Evolutionary conservation across 2,113 vertebrate genomes (phyloP).

Genomic region (Planiliza haematocheilus): DNA sequence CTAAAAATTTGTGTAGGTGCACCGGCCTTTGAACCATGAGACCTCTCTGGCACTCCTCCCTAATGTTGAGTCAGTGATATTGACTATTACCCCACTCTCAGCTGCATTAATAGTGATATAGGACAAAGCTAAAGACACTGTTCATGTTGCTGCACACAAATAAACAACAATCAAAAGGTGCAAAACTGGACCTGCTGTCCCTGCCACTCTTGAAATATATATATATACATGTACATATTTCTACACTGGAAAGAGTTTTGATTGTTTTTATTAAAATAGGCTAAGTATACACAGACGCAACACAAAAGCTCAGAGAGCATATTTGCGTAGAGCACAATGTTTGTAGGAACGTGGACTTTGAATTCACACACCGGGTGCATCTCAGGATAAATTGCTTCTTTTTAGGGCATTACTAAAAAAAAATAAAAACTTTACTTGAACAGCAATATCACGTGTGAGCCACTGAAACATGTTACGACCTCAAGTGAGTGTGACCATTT

Average conservation of each 20-base stretch:
- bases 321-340: conserved; percentile 63
- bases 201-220: neutral
- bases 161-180: neutral
- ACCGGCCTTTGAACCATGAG: conserved; percentile 67
- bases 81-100: conserved; percentile 40
- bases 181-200: neutral
- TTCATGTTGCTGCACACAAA: neutral
- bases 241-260: neutral
- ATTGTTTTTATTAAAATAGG: neutral
- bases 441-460: too few species aligned
- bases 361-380: conserved; percentile 39
- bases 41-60: conserved; percentile 18
- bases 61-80: conserved; percentile 51
- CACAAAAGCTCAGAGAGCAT: conserved; percentile 62
- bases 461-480: too few species aligned
- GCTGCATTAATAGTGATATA: neutral
- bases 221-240: too few species aligned
- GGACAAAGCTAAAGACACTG: neutral
- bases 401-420: too few species aligned
- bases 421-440: too few species aligned
- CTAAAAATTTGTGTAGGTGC: conserved; percentile 37
- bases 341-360: conserved; percentile 76
- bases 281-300: neutral
- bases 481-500: too few species aligned
- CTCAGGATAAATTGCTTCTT: conserved; percentile 28